Conservation (phyloP, 2,888 invertebrate genomes). For the Kryphioiulus occultus region DNA sequence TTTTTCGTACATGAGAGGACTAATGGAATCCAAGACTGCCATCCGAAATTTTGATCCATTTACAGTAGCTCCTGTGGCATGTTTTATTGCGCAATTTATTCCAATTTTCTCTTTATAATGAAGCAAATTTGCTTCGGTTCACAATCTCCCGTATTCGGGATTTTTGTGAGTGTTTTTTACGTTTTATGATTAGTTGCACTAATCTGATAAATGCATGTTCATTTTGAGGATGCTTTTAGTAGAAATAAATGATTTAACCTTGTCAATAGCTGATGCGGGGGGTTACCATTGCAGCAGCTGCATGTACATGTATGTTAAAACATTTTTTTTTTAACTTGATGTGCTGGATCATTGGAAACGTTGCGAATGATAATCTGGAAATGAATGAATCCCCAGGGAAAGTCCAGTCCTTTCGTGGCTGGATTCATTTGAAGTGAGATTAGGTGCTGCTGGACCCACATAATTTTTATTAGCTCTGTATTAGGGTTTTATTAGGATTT, state of each 20-base stretch:
- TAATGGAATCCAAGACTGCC: neutral
- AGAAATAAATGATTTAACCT: neutral
- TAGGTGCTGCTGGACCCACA: neutral
- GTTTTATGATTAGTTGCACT: neutral
- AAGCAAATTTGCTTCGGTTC: neutral
- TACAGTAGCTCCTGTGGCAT: neutral
- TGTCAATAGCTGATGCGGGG: no score
- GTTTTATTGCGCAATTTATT: no score
- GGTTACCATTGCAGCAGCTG: no score
- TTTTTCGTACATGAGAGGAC: neutral
- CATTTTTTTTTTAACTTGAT: no score
- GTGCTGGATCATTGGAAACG: no score
- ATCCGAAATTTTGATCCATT: neutral
- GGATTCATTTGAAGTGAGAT: neutral
- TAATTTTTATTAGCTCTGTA: neutral
- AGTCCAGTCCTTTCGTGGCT: neutral
- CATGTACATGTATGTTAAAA: no score
- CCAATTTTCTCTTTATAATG: neutral
- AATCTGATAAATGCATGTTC: neutral
- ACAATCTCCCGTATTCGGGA: neutral
- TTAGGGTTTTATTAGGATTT: slow-evolving; percentile 10
- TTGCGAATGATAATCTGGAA: neutral
- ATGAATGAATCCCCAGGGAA: neutral
- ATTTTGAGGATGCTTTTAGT: neutral
- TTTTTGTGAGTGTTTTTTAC: no score